A percentile compares a stretch with the other conserved stretches of the same genome.
Evolutionary conservation across 2,888 invertebrate species (phyloP).

Genomic region (Rhodophaea formosa): DNA sequence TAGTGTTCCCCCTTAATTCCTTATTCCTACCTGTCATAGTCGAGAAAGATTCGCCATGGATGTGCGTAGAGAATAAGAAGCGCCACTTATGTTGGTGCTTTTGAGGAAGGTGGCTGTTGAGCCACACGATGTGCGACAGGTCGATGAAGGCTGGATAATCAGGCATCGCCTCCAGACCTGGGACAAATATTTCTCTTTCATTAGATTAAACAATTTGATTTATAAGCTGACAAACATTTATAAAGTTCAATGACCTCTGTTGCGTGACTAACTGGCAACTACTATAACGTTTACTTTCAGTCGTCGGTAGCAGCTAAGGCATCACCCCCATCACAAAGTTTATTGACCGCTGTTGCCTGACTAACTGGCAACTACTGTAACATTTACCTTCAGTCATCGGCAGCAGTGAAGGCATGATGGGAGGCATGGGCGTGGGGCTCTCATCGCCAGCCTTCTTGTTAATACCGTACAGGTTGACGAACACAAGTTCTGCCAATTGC

Average conservation of each 20-base stretch:
- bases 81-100: constrained; percentile 90
- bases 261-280: no score
- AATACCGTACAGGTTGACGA: constrained; percentile 73
- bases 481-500: constrained; percentile 77
- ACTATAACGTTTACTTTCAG: constrained; percentile 47
- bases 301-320: constrained; percentile 56
- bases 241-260: neutral
- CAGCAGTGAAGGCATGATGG: constrained; percentile 49
- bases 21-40: constrained; percentile 85
- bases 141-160: constrained; percentile 89
- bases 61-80: constrained; percentile 91
- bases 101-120: constrained; percentile 89
- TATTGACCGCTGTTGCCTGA: neutral
- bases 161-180: constrained; percentile 86
- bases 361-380: no score
- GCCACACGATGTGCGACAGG: constrained; percentile 88
- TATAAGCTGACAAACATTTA: no score
- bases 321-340: constrained; percentile 17
- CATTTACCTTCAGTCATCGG: constrained; percentile 58
- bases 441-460: constrained; percentile 50
- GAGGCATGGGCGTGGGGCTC: constrained; percentile 40
- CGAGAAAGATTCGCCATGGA: constrained; percentile 95
- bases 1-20: no score
- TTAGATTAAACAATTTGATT: neutral
- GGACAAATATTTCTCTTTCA: no score